A percentile compares a stretch with the other conserved stretches of the same genome.
Conservation (phyloP, 2,797 vertebrate species). For the Monodelphis domestica region DNA sequence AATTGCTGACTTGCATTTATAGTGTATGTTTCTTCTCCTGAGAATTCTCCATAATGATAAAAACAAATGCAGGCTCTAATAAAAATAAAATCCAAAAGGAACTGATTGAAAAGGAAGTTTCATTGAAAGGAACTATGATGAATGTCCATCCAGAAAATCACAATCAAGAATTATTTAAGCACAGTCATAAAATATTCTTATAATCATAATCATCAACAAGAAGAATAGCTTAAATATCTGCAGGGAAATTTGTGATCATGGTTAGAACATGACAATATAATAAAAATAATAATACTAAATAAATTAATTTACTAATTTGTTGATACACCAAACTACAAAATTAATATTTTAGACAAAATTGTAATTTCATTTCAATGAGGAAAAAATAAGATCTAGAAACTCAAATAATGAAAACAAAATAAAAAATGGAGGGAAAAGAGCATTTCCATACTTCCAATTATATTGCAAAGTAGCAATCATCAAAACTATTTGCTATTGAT, state of each 20-base stretch:
- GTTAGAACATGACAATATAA: background rate
- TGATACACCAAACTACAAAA: background rate
- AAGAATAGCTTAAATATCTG: background rate
- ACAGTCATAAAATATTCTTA: background rate
- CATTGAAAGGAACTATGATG: background rate
- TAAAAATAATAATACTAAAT: background rate
- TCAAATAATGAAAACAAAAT: background rate
- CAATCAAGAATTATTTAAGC: background rate
- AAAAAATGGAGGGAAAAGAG: background rate
- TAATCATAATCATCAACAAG: background rate
- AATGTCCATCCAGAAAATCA: background rate
- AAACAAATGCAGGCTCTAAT: background rate
- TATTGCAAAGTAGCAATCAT: background rate
- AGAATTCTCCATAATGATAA: background rate
- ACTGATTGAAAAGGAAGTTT: background rate
- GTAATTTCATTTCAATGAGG: background rate
- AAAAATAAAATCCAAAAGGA: background rate
- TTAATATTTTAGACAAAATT: background rate
- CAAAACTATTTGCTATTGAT: background rate
- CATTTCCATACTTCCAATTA: background rate
- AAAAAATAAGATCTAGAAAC: background rate
- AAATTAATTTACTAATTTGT: background rate
- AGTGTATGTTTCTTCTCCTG: background rate
- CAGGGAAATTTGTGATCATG: background rate
- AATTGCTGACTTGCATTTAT: background rate